Evolutionary conservation across 2,113 vertebrate species (phyloP).

Genomic region (Tor tambroides): DNA sequence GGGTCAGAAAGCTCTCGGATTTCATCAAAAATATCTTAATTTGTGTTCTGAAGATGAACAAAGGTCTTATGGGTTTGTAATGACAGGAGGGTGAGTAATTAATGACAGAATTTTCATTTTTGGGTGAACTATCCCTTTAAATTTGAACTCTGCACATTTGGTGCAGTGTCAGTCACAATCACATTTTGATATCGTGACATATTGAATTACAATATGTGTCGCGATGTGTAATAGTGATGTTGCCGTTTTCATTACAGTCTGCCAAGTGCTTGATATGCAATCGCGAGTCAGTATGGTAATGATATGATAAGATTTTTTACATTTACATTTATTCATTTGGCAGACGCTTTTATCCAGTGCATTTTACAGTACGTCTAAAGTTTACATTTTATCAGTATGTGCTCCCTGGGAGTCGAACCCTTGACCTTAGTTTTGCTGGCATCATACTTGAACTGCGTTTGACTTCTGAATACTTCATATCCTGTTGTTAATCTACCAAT

Average conservation of each 20-base stretch:
- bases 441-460: background rate
- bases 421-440: background rate
- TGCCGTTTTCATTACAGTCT: background rate
- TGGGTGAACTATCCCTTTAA: no score
- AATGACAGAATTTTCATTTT: no score
- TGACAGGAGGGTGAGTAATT: no score
- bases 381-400: slow-evolving; percentile 7
- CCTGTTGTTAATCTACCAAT: background rate
- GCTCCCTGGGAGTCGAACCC: background rate
- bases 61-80: no score
- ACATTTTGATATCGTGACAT: no score
- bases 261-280: background rate
- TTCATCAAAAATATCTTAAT: no score
- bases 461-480: background rate
- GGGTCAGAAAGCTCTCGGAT: no score
- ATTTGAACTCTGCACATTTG: no score
- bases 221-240: background rate
- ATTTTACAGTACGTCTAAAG: background rate
- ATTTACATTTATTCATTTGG: background rate
- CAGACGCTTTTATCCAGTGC: background rate
- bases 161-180: no score
- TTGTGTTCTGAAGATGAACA: no score
- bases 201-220: no score
- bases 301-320: background rate
- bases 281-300: background rate